Evolutionary conservation across 1,140 invertebrate species (phyloP), one percentile per base, ranked within the genome.

Genomic region (Drosophila sulfurigaster): DNA sequence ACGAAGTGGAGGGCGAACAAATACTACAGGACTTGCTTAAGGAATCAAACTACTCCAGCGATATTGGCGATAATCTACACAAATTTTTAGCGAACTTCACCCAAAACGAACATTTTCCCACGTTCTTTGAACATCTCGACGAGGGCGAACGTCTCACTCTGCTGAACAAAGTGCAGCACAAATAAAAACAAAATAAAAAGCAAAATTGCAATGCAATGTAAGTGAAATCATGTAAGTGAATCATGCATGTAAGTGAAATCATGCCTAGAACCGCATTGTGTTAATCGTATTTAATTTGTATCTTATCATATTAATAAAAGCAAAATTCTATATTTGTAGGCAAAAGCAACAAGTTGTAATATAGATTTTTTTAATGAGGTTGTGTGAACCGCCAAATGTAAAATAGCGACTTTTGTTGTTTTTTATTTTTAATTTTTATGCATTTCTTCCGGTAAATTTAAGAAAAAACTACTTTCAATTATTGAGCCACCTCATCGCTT

Each of bases 11-110:
- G n/a, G 93, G 94, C 16, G 93, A 94, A 49, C 94, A 94, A 49
- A 90, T 94, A 13, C 93, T 95, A 76, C 93, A 93, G 11, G 94
- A 95, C 30, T 77, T 94, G 4, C 64, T 94, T 30, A 93, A 94
- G 71, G 95, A 96, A 79, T 94, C 94, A 1, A 93, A 95, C n/a
- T 95, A 94, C 75, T 93, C 94, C 51, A 80, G 95, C 7, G 94
- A 95, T 70, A 91, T 96, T 32, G 92, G 93, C 25, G 93, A 95
- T 46, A 95, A 95, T 81, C 78, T 96, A 3, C 93, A 93, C 0
- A 94, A 95, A 60, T 96, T 95, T 82, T 74, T 96, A 1, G 92
- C 93, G 49, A 94, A 94, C 25, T 95, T 96, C 73, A 93, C 94
- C 1, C 94, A 93, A 49, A 95, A 94, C 90, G 94, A 94, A 64